Percentiles rank a stretch among this genome's conserved stretches.
phyloP scores from a whole-genome alignment of 2,888 invertebrate species.

The Caradrina kadenii region DNA sequence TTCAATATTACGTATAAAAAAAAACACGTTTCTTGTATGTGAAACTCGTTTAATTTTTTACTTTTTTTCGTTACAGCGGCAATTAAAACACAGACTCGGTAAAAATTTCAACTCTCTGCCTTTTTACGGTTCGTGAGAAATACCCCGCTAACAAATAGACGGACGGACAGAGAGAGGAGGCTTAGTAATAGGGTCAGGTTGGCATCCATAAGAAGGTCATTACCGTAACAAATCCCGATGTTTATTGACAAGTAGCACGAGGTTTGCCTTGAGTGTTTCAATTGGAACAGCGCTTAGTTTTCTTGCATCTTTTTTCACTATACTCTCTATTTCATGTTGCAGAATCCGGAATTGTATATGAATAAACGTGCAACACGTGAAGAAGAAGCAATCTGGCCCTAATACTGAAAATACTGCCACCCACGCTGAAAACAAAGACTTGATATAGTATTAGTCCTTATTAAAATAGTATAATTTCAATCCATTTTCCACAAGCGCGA shows the following conservation, averaged over 20 bases:
- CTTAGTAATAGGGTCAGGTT: no score
- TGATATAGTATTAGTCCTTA: neutral
- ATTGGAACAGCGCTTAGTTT: slow-evolving; percentile 18
- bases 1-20: no score
- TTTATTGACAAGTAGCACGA: slow-evolving; percentile 65
- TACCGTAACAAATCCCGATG: slow-evolving; percentile 74
- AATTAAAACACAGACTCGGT: no score
- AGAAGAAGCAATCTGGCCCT: slow-evolving; percentile 74
- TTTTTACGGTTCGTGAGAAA: no score
- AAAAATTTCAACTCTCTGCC: no score
- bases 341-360: slow-evolving; percentile 72
- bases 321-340: slow-evolving; percentile 67
- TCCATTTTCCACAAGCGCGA: slow-evolving; percentile 42
- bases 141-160: no score
- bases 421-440: slow-evolving; percentile 42
- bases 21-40: no score
- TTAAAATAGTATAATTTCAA: slow-evolving; percentile 3
- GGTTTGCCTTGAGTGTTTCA: slow-evolving; percentile 49
- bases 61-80: no score
- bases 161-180: no score
- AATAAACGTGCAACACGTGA: slow-evolving; percentile 73
- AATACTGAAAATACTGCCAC: slow-evolving; percentile 66
- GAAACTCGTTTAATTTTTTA: no score
- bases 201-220: no score
- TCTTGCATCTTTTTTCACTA: slow-evolving; percentile 51